phyloP scores from a whole-genome alignment of 2,888 invertebrate species.

The Chaitophorus viminalis region DNA sequence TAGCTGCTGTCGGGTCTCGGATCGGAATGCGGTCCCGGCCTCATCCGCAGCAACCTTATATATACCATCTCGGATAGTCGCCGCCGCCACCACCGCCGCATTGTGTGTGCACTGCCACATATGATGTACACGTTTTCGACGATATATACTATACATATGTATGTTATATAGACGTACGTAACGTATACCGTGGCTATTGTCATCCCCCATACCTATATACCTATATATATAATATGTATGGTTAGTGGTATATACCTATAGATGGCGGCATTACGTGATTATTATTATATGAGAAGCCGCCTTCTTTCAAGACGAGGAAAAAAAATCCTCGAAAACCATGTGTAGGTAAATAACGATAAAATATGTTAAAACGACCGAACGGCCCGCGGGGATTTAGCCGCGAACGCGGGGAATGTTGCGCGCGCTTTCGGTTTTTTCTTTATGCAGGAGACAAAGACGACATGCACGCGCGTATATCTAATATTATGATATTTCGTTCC shows the following conservation, averaged over 20 bases:
- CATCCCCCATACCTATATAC: background rate
- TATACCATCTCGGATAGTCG: background rate
- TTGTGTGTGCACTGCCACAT: background rate
- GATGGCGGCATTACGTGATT: too few relatives aligned
- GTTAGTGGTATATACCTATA: too few relatives aligned
- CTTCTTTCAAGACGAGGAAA: background rate
- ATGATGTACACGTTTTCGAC: background rate
- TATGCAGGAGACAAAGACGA: background rate
- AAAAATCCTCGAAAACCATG: background rate
- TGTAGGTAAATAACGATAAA: too few relatives aligned
- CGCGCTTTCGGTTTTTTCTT: background rate
- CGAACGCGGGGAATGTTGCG: background rate
- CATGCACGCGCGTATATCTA: background rate
- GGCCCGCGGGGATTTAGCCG: background rate
- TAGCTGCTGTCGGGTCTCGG: conserved; percentile 37
- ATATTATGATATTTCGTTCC: background rate
- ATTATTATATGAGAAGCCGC: too few relatives aligned
- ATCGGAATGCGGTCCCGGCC: conserved; percentile 59
- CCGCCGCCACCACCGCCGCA: conserved; percentile 1
- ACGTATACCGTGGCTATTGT: background rate
- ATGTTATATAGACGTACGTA: background rate
- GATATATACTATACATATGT: background rate
- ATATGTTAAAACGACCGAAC: background rate
- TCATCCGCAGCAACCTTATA: conserved; percentile 55
- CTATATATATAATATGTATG: too few relatives aligned